These are phyloP conservation scores for Mimumesa dahlbomi DNA, from an alignment of 2,888 invertebrate species.

Conservation along the genomic window DNA sequence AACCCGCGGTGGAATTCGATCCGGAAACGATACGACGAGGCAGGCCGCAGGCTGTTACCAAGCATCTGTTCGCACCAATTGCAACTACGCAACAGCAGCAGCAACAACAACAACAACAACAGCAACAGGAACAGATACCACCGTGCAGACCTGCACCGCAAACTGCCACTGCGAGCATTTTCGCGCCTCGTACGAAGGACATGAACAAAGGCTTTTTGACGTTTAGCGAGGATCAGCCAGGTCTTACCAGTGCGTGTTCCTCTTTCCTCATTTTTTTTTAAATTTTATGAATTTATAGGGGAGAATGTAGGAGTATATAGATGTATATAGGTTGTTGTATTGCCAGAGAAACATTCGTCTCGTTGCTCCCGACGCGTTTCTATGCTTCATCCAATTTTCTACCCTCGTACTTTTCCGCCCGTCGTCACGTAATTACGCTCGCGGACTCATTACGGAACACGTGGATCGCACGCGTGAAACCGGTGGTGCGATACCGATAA, in stretches of 20 bases:
- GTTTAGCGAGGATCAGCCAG: conserved; percentile 91
- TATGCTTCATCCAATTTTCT: too few species aligned
- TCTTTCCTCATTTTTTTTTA: not conserved
- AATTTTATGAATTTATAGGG: too few species aligned
- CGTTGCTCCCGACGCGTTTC: not conserved
- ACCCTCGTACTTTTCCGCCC: too few species aligned
- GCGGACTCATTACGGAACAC: too few species aligned
- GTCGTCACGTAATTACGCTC: not conserved
- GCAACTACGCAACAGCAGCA: conserved; percentile 56
- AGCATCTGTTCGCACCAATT: conserved; percentile 65
- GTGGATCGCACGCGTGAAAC: too few species aligned
- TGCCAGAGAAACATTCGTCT: too few species aligned
- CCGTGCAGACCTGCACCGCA: conserved; percentile 81
- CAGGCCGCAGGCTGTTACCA: conserved; percentile 65
- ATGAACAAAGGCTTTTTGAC: conserved; percentile 96
- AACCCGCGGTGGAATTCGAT: conserved; percentile 67
- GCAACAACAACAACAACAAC: conserved; percentile 36
- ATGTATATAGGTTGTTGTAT: too few species aligned
- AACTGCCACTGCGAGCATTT: conserved; percentile 88
- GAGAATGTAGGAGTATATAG: too few species aligned
- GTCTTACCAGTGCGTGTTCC: conserved; percentile 86
- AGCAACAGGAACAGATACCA: conserved; percentile 56
- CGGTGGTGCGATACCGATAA: not conserved
- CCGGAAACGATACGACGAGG: conserved; percentile 37
- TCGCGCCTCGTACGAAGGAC: conserved; percentile 92